Evolutionary conservation across 2,888 invertebrate species (phyloP).

Genomic region (Achlya flavicornis): DNA sequence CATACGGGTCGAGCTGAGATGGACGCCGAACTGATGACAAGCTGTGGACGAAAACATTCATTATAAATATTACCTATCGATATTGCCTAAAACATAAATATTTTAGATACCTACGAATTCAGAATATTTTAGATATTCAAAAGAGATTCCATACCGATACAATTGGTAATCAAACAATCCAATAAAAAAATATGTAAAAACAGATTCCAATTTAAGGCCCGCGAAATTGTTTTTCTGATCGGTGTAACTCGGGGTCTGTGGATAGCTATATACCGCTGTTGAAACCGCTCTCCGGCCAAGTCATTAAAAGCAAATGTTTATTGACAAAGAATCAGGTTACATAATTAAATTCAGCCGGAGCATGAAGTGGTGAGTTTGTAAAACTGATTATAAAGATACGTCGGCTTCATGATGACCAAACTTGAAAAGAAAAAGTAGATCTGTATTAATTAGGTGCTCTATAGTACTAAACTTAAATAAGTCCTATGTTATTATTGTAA

Average conservation of each 20-base stretch:
- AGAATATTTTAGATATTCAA: slow-evolving; percentile 3
- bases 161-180: slow-evolving; percentile 8
- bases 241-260: background rate
- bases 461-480: too few relatives aligned
- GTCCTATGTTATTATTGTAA: too few relatives aligned
- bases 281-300: slow-evolving; percentile 21
- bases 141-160: background rate
- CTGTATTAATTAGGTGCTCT: background rate
- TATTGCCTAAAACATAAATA: background rate
- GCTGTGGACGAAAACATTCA: slow-evolving; percentile 50
- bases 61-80: background rate
- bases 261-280: slow-evolving; percentile 6
- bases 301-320: slow-evolving; percentile 41
- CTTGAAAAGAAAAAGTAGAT: slow-evolving; percentile 21
- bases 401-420: slow-evolving; percentile 22
- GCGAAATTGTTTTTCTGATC: slow-evolving; percentile 3
- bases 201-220: slow-evolving; percentile 6
- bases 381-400: slow-evolving; percentile 38
- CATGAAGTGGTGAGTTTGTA: slow-evolving; percentile 37
- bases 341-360: slow-evolving; percentile 41
- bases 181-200: slow-evolving; percentile 8
- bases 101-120: background rate
- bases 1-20: slow-evolving; percentile 69
- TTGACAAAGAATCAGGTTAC: slow-evolving; percentile 42
- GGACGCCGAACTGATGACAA: slow-evolving; percentile 70